phyloP scores from a whole-genome alignment of 1,140 invertebrate genomes.

The Psilanteris sp. region DNA sequence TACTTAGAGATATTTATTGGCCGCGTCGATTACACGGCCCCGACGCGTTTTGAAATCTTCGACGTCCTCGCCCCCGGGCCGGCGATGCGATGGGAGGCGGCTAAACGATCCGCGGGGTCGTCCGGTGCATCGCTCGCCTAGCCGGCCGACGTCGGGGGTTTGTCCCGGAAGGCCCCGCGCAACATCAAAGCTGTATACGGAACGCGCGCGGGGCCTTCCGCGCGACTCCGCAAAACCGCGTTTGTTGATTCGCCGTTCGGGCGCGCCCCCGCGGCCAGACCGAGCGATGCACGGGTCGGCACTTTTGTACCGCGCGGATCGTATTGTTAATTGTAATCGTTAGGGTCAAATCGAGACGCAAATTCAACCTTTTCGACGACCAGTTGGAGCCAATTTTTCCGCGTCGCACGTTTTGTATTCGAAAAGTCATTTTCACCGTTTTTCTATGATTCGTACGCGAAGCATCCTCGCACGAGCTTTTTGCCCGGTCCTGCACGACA shows the following conservation, averaged over 20 bases:
- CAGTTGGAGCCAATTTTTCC: too few species aligned
- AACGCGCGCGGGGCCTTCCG: constrained; percentile 9
- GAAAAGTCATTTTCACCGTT: constrained; percentile 31
- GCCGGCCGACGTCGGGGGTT: constrained; percentile 72
- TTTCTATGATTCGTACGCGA: constrained; percentile 53
- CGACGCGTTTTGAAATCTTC: constrained; percentile 58
- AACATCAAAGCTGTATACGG: neutral
- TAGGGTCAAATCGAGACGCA: too few species aligned
- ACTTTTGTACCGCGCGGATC: too few species aligned
- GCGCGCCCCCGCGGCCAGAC: too few species aligned
- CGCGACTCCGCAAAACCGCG: too few species aligned
- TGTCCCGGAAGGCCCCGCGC: constrained; percentile 26
- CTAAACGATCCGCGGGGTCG: constrained; percentile 34
- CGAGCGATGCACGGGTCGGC: too few species aligned
- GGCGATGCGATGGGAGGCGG: constrained; percentile 67
- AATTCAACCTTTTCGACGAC: constrained; percentile 38
- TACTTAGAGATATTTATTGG: constrained; percentile 67
- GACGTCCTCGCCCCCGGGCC: constrained; percentile 71
- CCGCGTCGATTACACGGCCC: constrained; percentile 74
- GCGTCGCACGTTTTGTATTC: constrained; percentile 37
- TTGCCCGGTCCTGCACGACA: constrained; percentile 49
- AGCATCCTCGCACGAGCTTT: constrained; percentile 54
- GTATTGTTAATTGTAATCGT: too few species aligned
- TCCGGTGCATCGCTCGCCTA: constrained; percentile 72
- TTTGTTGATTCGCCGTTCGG: too few species aligned